These are phyloP conservation scores for Glaucidium brasilianum DNA, from an alignment of 2,113 vertebrate species.

Conservation along the genomic window DNA sequence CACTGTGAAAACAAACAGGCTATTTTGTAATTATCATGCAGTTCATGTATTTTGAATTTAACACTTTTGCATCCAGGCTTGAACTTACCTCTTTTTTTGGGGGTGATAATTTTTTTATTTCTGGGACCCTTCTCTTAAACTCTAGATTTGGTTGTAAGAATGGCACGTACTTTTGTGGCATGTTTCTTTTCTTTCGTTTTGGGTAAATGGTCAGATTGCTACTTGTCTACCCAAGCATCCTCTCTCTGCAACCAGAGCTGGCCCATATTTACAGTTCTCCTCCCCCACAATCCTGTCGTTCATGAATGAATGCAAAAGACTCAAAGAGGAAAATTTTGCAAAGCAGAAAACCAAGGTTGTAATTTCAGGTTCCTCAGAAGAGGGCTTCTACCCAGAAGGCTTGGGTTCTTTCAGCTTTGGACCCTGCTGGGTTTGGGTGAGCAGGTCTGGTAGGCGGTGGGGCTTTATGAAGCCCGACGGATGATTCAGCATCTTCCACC, in stretches of 20 bases:
- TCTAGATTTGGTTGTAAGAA: not conserved
- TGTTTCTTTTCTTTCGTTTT: not conserved
- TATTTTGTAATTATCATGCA: not conserved
- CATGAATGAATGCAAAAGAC: not conserved
- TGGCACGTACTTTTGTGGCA: not conserved
- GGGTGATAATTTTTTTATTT: not conserved
- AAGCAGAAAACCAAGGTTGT: not conserved
- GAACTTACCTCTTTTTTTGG: not conserved
- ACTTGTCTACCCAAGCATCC: not conserved
- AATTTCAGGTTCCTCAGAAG: not conserved
- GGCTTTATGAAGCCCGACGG: not conserved
- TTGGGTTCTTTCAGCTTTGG: not conserved
- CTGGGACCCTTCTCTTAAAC: not conserved
- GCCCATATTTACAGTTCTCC: fast-evolving
- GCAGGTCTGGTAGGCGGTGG: not conserved
- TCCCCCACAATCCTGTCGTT: not conserved
- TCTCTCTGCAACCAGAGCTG: not conserved
- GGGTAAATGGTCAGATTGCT: not conserved
- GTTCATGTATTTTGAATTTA: not conserved
- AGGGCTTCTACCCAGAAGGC: not conserved
- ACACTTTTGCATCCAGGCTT: not conserved
- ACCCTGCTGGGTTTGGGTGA: not conserved
- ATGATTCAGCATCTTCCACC: slow-evolving; percentile 13
- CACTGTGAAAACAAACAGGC: not conserved
- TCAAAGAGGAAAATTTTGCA: not conserved